Conservation (phyloP, 2,888 invertebrate species). For the Eudemis profundana region DNA sequence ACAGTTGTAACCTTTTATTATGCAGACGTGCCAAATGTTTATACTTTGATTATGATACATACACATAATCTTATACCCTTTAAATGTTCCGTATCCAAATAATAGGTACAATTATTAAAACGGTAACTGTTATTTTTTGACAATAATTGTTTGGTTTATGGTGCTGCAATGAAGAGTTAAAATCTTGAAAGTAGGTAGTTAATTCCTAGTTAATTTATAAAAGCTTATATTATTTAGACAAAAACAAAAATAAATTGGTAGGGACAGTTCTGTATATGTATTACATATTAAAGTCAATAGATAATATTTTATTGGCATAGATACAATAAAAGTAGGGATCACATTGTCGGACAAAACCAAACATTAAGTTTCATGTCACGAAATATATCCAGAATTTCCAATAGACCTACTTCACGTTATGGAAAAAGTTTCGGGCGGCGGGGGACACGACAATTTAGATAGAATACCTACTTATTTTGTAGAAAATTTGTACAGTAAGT, state of each 20-base stretch:
- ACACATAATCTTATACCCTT: no score
- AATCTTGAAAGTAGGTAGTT: no score
- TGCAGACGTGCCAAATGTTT: no score
- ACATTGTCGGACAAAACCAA: constrained; percentile 37
- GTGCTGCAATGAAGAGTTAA: no score
- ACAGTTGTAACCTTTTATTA: no score
- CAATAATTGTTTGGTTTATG: no score
- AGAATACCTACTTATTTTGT: constrained; percentile 40
- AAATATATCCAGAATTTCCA: constrained; percentile 45
- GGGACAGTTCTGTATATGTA: not conserved
- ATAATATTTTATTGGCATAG: not conserved
- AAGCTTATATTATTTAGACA: no score
- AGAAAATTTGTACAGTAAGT: not conserved
- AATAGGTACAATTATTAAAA: no score
- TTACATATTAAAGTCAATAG: constrained; percentile 1
- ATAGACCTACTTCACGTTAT: constrained; percentile 47
- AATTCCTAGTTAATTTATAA: no score
- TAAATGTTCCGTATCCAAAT: no score
- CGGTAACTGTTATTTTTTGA: not conserved
- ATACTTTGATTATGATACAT: no score
- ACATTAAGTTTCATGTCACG: constrained; percentile 47
- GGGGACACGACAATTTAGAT: constrained; percentile 49
- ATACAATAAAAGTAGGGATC: constrained; percentile 35
- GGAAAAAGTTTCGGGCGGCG: constrained; percentile 51
- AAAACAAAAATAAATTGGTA: no score